phyloP scores from a whole-genome alignment of 2,797 vertebrate species.

The Onychomys arenicola region DNA sequence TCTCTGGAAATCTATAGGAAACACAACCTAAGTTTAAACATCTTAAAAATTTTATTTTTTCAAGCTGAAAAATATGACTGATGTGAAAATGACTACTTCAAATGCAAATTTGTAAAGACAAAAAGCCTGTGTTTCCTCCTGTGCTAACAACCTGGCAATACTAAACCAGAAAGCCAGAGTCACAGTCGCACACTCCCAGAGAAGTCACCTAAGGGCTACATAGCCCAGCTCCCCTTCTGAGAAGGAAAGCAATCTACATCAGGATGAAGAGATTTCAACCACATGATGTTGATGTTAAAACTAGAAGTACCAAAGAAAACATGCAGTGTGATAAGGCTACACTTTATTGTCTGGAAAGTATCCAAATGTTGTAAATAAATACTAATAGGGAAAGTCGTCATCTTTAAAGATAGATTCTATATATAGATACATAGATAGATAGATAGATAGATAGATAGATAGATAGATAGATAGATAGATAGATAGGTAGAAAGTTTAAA shows the following conservation, averaged over 20 bases:
- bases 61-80: not conserved
- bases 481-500: not conserved
- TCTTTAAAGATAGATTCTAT: not conserved
- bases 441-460: too few species aligned
- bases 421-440: too few species aligned
- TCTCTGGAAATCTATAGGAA: not conserved
- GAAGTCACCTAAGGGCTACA: not conserved
- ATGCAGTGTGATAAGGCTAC: not conserved
- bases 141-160: not conserved
- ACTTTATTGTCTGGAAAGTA: not conserved
- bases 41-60: not conserved
- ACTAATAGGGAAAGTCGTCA: not conserved
- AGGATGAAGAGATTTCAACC: not conserved
- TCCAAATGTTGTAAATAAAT: not conserved
- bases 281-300: not conserved
- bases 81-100: not conserved
- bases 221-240: not conserved
- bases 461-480: too few species aligned
- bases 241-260: not conserved
- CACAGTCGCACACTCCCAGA: not conserved
- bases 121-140: not conserved
- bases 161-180: not conserved
- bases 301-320: not conserved
- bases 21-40: not conserved
- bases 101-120: not conserved